Percentiles rank a stretch among this genome's conserved stretches.
Evolutionary conservation across 2,888 invertebrate genomes (phyloP).

Genomic region (Drosophila atroscutellata): DNA sequence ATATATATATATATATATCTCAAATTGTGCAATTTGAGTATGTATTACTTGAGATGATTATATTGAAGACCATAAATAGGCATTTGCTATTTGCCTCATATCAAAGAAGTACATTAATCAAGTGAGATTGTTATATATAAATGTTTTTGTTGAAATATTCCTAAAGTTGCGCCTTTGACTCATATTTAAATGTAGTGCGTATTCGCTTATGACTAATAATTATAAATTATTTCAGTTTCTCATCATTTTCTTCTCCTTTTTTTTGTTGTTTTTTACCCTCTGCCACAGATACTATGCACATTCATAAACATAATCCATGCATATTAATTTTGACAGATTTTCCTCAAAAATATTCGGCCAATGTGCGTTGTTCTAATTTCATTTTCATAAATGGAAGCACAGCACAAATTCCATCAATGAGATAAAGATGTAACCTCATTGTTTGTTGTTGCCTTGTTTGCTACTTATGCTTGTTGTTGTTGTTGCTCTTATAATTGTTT

Average conservation of each 20-base stretch:
- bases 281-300: neutral
- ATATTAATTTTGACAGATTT: slow-evolving; percentile 47
- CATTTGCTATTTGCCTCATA: neutral
- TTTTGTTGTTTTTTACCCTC: neutral
- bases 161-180: neutral
- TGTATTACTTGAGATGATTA: neutral
- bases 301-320: slow-evolving; percentile 24
- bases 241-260: neutral
- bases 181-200: slow-evolving; percentile 13
- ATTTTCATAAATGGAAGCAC: slow-evolving; percentile 47
- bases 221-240: slow-evolving; percentile 25
- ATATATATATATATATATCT: neutral
- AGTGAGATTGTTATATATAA: neutral
- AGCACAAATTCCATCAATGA: slow-evolving; percentile 44
- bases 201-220: slow-evolving; percentile 55
- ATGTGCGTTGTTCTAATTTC: slow-evolving; percentile 42
- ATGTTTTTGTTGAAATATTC: neutral
- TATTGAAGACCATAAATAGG: neutral
- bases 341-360: slow-evolving; percentile 29
- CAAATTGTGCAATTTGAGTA: neutral
- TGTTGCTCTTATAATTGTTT: slow-evolving; percentile 11
- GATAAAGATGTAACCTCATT: slow-evolving; percentile 62
- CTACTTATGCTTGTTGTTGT: slow-evolving; percentile 23
- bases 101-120: neutral
- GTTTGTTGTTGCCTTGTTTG: slow-evolving; percentile 21